Base-by-base conservation (phyloP, 2,888 invertebrate genomes). In the Abrostola triplasia region DNA sequence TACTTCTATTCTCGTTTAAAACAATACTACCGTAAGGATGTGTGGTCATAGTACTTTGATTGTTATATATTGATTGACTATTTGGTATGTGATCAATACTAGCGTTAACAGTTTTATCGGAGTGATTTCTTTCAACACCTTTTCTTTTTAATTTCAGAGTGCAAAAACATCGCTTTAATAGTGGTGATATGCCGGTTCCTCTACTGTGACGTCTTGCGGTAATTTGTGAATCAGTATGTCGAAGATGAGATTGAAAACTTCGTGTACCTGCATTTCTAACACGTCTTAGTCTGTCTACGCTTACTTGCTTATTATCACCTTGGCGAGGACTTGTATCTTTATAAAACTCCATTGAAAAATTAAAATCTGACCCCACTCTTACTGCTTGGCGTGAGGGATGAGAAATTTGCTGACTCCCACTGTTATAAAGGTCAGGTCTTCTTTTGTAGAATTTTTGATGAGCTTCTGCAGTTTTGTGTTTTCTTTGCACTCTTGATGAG, bases 331-430 rank as follows among this genome's bases (percentile, higher is more conserved):
- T 13, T 56, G 51, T 59, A 42, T 69, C 64, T 76, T 77, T 84
- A 52, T 56, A 77, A 68, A 85, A 82, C 56, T 80, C 77, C 5
- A 83, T 50, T 36, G 76, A 65, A 12, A 82, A 64, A 64, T 73
- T 75, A n/a, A 78, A 66, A 59, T 74, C 72, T 0, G 84, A 83
- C 35, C 78, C 73, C 13, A 83, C 12, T 42, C 64, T 73, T 8
- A 78, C 13, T 36, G 59, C 52, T 58, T 63, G 67, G 0, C 56
- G 37, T 68, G 41, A 44, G 6, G 24, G 35, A 79, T 76, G 13
- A 53, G 35, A 8, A 40, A 4, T 40, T 24, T 49, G 49, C 11
- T 40, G 7, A 2, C 10, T 37, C 7, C n/a, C 12, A 49, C 35
- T 73, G 76, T 71, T 35, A 71, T 59, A n/a, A n/a, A n/a, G 74